A percentile compares a stretch with the other conserved stretches of the same genome.
These are phyloP conservation scores for Caenorhabditis auriculariae DNA, from an alignment of 2,888 invertebrate genomes.

Conservation along the genomic window DNA sequence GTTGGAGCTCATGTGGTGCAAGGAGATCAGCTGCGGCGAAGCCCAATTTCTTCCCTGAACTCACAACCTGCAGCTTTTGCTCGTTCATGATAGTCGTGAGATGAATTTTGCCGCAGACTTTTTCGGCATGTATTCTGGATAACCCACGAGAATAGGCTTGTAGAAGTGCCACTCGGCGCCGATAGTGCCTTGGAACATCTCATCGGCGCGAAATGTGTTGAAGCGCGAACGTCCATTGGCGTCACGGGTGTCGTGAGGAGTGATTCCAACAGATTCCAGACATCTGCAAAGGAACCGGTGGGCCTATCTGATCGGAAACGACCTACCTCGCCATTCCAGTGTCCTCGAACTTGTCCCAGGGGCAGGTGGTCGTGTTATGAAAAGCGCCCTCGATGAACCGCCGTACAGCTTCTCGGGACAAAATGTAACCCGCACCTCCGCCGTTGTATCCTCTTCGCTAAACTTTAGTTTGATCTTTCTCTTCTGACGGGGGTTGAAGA, in stretches of 20 bases:
- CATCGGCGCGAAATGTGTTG: conserved; percentile 6
- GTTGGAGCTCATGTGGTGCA: too few species aligned
- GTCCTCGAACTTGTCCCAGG: conserved; percentile 41
- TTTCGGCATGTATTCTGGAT: too few species aligned
- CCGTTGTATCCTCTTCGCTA: conserved; percentile 40
- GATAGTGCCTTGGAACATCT: conserved; percentile 2
- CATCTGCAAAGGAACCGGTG: conserved; percentile 1
- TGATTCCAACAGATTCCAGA: conserved; percentile 22
- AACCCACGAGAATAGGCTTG: too few species aligned
- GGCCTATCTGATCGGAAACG: not conserved
- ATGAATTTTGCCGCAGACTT: too few species aligned
- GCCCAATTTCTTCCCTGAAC: too few species aligned
- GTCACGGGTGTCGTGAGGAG: conserved; percentile 30
- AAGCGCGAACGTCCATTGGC: conserved; percentile 8
- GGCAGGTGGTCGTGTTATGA: conserved; percentile 33
- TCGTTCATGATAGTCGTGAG: too few species aligned
- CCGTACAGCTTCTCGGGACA: conserved; percentile 38
- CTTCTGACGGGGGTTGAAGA: too few species aligned
- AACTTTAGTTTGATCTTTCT: not conserved
- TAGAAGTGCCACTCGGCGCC: too few species aligned
- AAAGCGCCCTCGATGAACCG: conserved; percentile 31
- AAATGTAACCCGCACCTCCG: conserved; percentile 47
- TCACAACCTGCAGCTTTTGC: too few species aligned
- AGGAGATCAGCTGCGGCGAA: too few species aligned
- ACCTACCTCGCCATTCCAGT: conserved; percentile 33